Conservation (phyloP, 2,888 invertebrate genomes). For the Spodoptera picta region DNA sequence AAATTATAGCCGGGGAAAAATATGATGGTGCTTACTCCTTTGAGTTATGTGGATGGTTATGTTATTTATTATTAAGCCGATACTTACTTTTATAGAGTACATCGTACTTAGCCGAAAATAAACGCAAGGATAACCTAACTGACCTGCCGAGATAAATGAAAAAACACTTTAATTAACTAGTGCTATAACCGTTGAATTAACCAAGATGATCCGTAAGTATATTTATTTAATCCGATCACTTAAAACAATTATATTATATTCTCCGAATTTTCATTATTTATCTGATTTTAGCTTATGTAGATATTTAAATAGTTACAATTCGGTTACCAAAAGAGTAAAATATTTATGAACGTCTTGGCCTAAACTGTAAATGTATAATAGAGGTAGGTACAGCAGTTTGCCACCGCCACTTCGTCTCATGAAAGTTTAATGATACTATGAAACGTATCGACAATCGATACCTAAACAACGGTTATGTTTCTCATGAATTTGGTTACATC, state of each 20-base stretch:
- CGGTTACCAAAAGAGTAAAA: conserved; percentile 9
- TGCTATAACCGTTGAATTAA: no score
- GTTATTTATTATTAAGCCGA: conserved; percentile 26
- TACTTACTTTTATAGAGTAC: neutral
- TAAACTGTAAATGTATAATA: conserved; percentile 16
- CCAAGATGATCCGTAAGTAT: no score
- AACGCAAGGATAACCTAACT: no score
- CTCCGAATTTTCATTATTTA: no score
- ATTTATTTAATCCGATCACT: no score
- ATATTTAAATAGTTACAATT: neutral
- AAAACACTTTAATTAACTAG: no score
- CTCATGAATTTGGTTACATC: conserved; percentile 21
- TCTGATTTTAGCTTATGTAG: no score
- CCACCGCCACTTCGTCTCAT: conserved; percentile 58
- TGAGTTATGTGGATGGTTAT: conserved; percentile 24
- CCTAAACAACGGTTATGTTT: conserved; percentile 32
- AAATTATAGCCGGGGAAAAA: conserved; percentile 25
- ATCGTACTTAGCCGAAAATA: neutral
- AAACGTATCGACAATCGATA: conserved; percentile 55
- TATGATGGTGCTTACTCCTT: conserved; percentile 25
- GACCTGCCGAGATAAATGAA: no score
- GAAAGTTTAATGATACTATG: conserved; percentile 65
- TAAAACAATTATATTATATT: no score
- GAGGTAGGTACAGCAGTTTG: conserved; percentile 22
- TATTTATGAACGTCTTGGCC: conserved; percentile 30